A percentile compares a stretch with the other conserved stretches of the same genome.
phyloP scores from a whole-genome alignment of 2,888 invertebrate genomes.

The Allacma fusca region DNA sequence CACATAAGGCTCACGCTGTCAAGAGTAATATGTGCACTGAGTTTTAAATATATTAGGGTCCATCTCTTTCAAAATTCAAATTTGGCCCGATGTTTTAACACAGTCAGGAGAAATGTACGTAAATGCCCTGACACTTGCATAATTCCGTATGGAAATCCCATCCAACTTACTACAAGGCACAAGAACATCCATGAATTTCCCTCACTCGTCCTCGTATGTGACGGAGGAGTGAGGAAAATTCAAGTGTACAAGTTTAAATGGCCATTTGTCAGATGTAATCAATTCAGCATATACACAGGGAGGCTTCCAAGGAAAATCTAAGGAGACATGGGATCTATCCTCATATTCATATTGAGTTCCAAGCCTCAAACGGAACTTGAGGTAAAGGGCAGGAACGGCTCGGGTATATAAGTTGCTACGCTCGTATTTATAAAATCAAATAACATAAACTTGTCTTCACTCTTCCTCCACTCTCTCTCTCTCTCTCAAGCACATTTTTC shows the following conservation, averaged over 20 bases:
- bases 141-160: no score
- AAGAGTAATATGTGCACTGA: neutral
- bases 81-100: neutral
- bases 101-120: no score
- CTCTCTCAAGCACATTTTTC: neutral
- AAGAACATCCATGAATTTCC: no score
- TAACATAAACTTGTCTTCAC: slow-evolving; percentile 8
- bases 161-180: no score
- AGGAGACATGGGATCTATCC: neutral
- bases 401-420: neutral
- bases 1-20: neutral
- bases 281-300: neutral
- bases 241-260: neutral
- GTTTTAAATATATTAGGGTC: neutral
- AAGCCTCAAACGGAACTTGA: no score
- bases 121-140: no score
- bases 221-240: no score
- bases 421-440: neutral
- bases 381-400: no score
- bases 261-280: slow-evolving; percentile 12
- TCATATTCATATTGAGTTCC: neutral
- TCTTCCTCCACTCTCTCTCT: no score
- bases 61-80: neutral
- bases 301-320: neutral
- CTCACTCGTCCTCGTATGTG: no score